Base-by-base conservation (phyloP, 2,888 invertebrate species). In the Zygaena filipendulae region DNA sequence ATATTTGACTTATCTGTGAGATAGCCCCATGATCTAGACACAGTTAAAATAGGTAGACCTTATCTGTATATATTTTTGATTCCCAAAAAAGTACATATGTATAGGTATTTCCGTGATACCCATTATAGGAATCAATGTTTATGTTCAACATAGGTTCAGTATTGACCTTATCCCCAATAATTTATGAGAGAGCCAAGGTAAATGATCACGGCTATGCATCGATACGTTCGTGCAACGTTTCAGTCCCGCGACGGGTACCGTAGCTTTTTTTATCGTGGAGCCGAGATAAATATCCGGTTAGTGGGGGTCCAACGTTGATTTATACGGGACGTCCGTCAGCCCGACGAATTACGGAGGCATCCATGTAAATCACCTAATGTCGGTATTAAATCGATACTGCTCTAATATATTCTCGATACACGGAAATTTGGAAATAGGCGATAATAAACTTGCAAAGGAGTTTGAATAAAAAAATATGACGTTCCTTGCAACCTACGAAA, bases 211-310 rank as follows among this genome's bases (percentile, higher is more conserved):
- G 34, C n/a, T n/a, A n/a, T n/a, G n/a, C n/a, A n/a, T n/a, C n/a
- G n/a, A n/a, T n/a, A n/a, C n/a, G n/a, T n/a, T 42, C 43, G 39
- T 40, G 37, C 42, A 35, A 36, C 39, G 40, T 39, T 43, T 37
- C 39, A 43, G 43, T 43, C 56, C 60, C 52, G 45, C 47, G 51
- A 48, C 52, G 43, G 43, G n/a, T n/a, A n/a, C n/a, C 48, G 53
- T 55, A 62, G 60, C n/a, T n/a, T 66, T 66, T 66, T 67, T 66
- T 64, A 64, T 62, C 63, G 59, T 46, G 48, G 55, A 52, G 47
- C 51, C 51, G 53, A 63, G 67, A 67, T 75, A 72, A 75, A 77
- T 75, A 72, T 66, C 67, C 72, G 77, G 77, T 72, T 72, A 71
- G 62, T 64, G 53, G 64, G 72, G 74, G 72, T 59, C 64, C 71